Conservation (phyloP, 2,888 invertebrate genomes). For the Carpatolechia fugitivella region DNA sequence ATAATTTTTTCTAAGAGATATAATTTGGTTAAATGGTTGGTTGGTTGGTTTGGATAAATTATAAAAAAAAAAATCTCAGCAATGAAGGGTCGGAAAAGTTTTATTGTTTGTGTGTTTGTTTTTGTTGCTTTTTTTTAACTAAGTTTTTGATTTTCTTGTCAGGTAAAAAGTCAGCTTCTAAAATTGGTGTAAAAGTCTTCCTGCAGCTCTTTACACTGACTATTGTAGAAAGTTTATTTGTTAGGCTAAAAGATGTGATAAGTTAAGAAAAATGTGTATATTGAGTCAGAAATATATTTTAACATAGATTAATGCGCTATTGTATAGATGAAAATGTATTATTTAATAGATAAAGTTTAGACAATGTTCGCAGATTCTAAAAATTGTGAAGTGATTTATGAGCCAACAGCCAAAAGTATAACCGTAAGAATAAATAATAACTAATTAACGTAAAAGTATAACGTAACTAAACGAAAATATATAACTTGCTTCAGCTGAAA, state of each 20-base stretch:
- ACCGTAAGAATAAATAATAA: not conserved
- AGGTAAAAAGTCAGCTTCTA: slow-evolving; percentile 27
- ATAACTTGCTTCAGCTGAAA: not conserved
- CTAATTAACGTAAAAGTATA: too few relatives aligned
- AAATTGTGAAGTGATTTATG: not conserved
- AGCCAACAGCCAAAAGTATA: not conserved
- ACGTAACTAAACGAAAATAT: not conserved
- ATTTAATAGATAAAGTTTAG: slow-evolving; percentile 37
- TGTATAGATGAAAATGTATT: slow-evolving; percentile 52
- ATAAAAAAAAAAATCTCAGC: too few relatives aligned
- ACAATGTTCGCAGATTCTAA: not conserved
- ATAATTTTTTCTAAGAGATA: too few relatives aligned
- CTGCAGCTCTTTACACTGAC: slow-evolving; percentile 80
- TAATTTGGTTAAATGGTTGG: too few relatives aligned
- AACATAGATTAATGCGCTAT: slow-evolving; percentile 59
- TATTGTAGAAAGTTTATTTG: slow-evolving; percentile 71
- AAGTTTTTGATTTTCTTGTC: not conserved
- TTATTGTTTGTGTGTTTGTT: too few relatives aligned
- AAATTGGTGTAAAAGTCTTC: slow-evolving; percentile 72
- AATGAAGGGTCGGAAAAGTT: too few relatives aligned
- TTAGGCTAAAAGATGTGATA: slow-evolving; percentile 76
- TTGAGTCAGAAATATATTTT: slow-evolving; percentile 56
- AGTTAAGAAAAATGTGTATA: slow-evolving; percentile 64
- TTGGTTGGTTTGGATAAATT: too few relatives aligned
- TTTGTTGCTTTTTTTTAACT: not conserved